Evolutionary conservation across 2,888 invertebrate genomes (phyloP).

Genomic region (Ornithoptera priamus): DNA sequence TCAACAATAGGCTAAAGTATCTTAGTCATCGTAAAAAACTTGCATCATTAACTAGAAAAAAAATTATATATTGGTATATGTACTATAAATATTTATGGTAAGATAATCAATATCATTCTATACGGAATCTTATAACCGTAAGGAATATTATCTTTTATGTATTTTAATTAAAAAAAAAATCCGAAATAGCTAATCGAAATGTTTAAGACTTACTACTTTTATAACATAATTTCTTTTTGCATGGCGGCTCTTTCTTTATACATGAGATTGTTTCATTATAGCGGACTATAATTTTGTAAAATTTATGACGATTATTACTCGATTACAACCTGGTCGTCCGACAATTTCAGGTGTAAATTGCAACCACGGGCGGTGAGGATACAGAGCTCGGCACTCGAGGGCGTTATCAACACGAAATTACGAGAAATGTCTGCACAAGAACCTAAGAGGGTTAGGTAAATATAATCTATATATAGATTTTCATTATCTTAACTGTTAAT

Average conservation of each 20-base stretch:
- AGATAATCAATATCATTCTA: not conserved
- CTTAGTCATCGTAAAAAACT: no score
- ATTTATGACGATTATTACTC: conserved; percentile 10
- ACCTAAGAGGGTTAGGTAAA: conserved; percentile 65
- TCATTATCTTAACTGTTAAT: not conserved
- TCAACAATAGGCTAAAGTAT: no score
- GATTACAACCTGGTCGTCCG: conserved; percentile 7
- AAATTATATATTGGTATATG: not conserved
- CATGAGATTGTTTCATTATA: conserved; percentile 3
- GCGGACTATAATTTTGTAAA: conserved; percentile 1
- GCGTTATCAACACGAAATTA: conserved; percentile 74
- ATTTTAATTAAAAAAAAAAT: not conserved
- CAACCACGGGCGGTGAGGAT: conserved; percentile 78
- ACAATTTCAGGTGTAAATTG: conserved; percentile 77
- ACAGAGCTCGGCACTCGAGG: conserved; percentile 76
- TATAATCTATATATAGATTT: not conserved
- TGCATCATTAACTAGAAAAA: no score
- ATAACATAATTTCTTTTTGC: not conserved
- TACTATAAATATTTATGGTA: not conserved
- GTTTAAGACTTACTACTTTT: not conserved
- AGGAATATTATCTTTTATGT: not conserved
- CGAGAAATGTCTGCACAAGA: conserved; percentile 66
- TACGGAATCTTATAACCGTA: not conserved
- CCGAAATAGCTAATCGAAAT: not conserved
- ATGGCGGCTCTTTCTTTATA: not conserved